A percentile compares a stretch with the other conserved stretches of the same genome.
These are phyloP conservation scores for Melolontha melolontha DNA, from an alignment of 2,888 invertebrate genomes.

Conservation along the genomic window DNA sequence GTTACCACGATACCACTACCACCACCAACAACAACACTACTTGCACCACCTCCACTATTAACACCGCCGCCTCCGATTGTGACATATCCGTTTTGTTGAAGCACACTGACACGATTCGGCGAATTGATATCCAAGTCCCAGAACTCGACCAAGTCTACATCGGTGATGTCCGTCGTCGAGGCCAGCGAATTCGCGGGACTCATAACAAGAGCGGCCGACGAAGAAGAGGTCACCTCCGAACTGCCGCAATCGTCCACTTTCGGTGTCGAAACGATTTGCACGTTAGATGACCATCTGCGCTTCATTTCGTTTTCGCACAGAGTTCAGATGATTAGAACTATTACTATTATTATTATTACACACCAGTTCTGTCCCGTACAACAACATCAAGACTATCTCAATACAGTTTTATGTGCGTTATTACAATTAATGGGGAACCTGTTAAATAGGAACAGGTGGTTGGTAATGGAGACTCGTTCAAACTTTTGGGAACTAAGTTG, in stretches of 20 bases:
- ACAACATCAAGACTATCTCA: conserved; percentile 29
- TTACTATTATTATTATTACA: not conserved
- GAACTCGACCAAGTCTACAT: conserved; percentile 79
- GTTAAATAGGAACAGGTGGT: too few relatives aligned
- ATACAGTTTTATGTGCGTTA: conserved; percentile 2
- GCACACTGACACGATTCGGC: conserved; percentile 58
- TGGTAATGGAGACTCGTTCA: too few relatives aligned
- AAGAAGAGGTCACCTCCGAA: conserved; percentile 82
- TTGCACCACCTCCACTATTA: too few relatives aligned
- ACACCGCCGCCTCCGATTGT: conserved; percentile 46
- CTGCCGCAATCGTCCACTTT: conserved; percentile 74
- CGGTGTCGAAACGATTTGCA: conserved; percentile 77
- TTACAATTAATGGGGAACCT: not conserved
- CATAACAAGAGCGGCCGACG: conserved; percentile 77
- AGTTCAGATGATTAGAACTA: conserved; percentile 9
- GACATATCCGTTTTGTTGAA: conserved; percentile 43
- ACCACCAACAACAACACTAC: conserved; percentile 12
- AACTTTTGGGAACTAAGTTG: too few relatives aligned
- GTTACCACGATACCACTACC: conserved; percentile 61
- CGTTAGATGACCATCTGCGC: conserved; percentile 76
- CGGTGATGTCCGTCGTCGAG: conserved; percentile 77
- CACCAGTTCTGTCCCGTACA: conserved; percentile 1
- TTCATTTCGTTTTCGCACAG: conserved; percentile 68
- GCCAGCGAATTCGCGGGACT: conserved; percentile 80
- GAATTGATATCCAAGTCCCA: conserved; percentile 79